A percentile compares a stretch with the other conserved stretches of the same genome.
Conservation (phyloP, 2,888 invertebrate species). For the Diploptera punctata region DNA sequence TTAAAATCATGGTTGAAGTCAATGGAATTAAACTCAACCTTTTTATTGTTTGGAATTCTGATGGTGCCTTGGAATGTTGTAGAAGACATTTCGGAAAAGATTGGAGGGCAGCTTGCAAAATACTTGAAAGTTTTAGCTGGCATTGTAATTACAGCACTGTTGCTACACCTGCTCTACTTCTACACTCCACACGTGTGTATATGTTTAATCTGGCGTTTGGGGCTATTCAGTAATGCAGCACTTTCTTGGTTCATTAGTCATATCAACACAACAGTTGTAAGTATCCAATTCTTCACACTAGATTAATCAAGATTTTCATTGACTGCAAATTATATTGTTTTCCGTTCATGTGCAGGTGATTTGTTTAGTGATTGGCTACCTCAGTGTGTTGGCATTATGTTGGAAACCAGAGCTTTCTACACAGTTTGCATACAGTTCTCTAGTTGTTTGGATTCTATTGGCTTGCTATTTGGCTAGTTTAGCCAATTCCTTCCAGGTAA, state of each 20-base stretch:
- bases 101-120: conserved; percentile 73
- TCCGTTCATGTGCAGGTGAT: conserved; percentile 61
- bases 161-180: conserved; percentile 69
- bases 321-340: no score
- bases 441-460: conserved; percentile 76
- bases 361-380: conserved; percentile 70
- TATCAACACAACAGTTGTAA: conserved; percentile 52
- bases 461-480: conserved; percentile 78
- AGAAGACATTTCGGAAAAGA: conserved; percentile 75
- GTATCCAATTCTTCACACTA: no score
- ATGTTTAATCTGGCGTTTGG: conserved; percentile 63
- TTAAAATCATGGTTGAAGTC: conserved; percentile 81
- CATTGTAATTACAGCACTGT: conserved; percentile 55
- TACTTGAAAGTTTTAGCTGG: conserved; percentile 67
- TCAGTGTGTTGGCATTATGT: conserved; percentile 71
- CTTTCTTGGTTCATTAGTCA: conserved; percentile 53
- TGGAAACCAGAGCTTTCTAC: conserved; percentile 77
- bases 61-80: conserved; percentile 78
- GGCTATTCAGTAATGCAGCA: conserved; percentile 45
- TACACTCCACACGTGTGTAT: conserved; percentile 72
- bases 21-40: conserved; percentile 70
- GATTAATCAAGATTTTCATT: no score
- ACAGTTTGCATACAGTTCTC: conserved; percentile 72
- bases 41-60: conserved; percentile 65
- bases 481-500: conserved; percentile 70